Conservation (phyloP, 2,113 vertebrate genomes). For the Azemiops feae region DNA sequence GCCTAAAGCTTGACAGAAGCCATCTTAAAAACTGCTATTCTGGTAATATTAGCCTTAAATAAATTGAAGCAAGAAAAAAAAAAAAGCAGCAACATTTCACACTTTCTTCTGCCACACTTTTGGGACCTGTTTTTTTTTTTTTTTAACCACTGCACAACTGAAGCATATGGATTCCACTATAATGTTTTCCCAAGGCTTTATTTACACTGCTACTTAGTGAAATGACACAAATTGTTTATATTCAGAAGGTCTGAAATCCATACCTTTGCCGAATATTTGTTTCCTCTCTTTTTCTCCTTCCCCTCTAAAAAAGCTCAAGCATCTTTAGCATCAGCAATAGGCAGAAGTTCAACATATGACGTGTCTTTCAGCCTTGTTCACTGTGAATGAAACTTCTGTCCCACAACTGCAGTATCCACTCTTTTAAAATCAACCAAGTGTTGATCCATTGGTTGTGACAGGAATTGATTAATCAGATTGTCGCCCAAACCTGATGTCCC, state of each 20-base stretch:
- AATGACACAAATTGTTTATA: conserved; percentile 34
- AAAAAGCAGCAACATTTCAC: conserved; percentile 40
- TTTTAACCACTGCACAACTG: conserved; percentile 36
- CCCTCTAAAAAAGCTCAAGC: background rate
- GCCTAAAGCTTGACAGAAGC: conserved; percentile 63
- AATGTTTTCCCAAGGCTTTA: background rate
- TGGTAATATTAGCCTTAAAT: conserved; percentile 55
- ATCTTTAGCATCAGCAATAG: background rate
- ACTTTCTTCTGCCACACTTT: conserved; percentile 27
- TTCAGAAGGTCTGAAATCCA: background rate
- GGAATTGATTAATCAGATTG: background rate
- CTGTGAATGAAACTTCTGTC: background rate
- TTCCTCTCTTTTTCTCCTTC: background rate
- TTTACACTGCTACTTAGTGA: background rate
- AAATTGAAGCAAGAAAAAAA: conserved; percentile 48
- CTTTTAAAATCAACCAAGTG: background rate
- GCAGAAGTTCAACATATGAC: background rate
- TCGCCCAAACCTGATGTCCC: background rate
- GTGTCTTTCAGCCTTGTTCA: background rate
- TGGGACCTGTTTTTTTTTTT: conserved; percentile 28
- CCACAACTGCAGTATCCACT: background rate
- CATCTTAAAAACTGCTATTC: conserved; percentile 62
- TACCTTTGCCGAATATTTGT: background rate
- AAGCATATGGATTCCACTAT: conserved; percentile 37
- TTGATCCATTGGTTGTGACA: background rate